A percentile compares a stretch with the other conserved stretches of the same genome.
These are phyloP conservation scores for Larimichthys crocea DNA, from an alignment of 2,113 vertebrate genomes.

Conservation along the genomic window DNA sequence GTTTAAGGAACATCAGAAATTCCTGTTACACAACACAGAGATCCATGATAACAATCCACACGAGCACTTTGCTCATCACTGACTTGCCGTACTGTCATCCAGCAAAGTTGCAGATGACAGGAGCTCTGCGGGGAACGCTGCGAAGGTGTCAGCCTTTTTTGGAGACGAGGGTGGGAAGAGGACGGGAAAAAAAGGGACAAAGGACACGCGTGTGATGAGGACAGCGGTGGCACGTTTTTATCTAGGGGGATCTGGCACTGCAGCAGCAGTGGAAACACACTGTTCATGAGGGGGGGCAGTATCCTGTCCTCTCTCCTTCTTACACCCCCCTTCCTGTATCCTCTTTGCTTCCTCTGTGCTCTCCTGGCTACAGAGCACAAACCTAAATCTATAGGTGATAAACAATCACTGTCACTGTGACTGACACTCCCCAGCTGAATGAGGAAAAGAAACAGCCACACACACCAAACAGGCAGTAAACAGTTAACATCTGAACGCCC, in stretches of 20 bases:
- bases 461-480: conserved; percentile 36
- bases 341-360: conserved; percentile 4
- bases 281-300: conserved; percentile 33
- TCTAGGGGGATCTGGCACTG: conserved; percentile 50
- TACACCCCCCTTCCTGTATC: conserved; percentile 25
- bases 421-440: conserved; percentile 21
- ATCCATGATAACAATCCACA: not conserved
- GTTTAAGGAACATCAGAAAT: conserved; percentile 8
- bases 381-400: conserved; percentile 41
- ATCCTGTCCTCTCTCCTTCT: conserved; percentile 44
- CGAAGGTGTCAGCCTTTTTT: not conserved
- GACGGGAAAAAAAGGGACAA: not conserved
- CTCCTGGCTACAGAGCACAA: not conserved
- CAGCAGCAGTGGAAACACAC: conserved; percentile 55
- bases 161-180: not conserved
- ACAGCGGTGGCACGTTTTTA: conserved; percentile 29
- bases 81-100: not conserved
- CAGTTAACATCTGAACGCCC: conserved; percentile 55
- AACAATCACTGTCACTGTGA: conserved; percentile 8
- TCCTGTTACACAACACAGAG: conserved; percentile 3
- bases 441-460: conserved; percentile 30
- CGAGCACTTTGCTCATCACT: not conserved
- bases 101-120: not conserved
- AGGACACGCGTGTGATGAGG: conserved; percentile 15
- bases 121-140: not conserved